A percentile compares a stretch with the other conserved stretches of the same genome.
Conservation (phyloP, 2,797 vertebrate genomes). For the Enteromius fasciolatus region DNA sequence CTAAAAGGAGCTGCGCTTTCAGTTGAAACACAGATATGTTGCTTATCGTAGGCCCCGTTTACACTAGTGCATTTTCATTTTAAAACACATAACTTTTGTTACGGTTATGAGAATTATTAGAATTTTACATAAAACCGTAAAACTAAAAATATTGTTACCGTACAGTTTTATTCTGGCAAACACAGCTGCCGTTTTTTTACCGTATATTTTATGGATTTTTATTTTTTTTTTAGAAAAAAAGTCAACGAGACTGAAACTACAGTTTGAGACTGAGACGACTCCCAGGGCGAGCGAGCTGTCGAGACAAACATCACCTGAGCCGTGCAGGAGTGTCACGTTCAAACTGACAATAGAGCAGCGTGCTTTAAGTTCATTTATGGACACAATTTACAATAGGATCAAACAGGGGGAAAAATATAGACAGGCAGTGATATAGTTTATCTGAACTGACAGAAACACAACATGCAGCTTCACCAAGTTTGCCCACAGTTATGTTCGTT, state of each 20-base stretch:
- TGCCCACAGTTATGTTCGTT: background rate
- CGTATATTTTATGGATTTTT: no score
- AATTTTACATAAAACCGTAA: no score
- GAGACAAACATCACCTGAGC: conserved; percentile 9
- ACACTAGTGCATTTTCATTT: no score
- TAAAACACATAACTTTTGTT: no score
- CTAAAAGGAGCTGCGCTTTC: no score
- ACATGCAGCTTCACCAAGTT: background rate
- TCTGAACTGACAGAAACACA: background rate
- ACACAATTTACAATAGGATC: background rate
- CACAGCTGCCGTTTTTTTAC: no score
- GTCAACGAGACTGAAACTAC: background rate
- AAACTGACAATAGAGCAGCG: background rate
- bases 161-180: no score
- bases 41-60: no score
- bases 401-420: background rate
- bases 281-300: background rate
- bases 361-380: conserved; percentile 8
- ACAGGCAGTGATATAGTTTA: background rate
- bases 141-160: no score
- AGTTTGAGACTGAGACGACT: background rate
- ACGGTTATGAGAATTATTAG: no score
- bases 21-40: no score
- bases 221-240: background rate
- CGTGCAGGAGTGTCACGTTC: conserved; percentile 1